Conservation (phyloP, 2,888 invertebrate species). For the Stegana nigrithorax region DNA sequence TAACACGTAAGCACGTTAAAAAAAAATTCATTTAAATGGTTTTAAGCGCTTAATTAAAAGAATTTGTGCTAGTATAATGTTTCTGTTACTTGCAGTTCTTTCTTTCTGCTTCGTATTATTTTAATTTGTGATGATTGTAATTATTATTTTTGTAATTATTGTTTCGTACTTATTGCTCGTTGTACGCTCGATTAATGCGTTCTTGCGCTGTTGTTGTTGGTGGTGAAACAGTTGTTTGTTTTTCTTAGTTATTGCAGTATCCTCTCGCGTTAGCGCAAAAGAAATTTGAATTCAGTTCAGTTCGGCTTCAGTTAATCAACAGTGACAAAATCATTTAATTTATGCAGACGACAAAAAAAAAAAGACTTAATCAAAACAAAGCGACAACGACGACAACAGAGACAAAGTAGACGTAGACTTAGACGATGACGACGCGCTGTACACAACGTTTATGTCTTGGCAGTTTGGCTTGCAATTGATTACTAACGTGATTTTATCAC, state of each 20-base stretch:
- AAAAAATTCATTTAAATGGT: background rate
- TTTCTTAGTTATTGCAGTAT: background rate
- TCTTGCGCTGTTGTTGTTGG: conserved; percentile 3
- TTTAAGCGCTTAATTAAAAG: conserved; percentile 1
- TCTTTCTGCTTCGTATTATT: background rate
- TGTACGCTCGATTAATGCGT: too few species aligned
- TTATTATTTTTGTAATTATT: conserved; percentile 20
- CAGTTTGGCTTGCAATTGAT: conserved; percentile 67
- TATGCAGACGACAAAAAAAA: too few species aligned
- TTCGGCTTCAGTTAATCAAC: conserved; percentile 10
- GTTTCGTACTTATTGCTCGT: conserved; percentile 9
- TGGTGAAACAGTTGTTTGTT: background rate
- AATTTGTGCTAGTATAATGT: background rate
- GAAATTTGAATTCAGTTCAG: too few species aligned
- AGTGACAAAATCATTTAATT: too few species aligned
- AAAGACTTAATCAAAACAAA: too few species aligned
- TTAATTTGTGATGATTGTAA: background rate
- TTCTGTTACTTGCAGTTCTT: background rate
- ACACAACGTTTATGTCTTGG: conserved; percentile 62
- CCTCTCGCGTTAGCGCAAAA: too few species aligned
- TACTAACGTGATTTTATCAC: conserved; percentile 69
- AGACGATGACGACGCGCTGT: conserved; percentile 28
- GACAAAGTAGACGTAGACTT: too few species aligned
- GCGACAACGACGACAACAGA: too few species aligned
- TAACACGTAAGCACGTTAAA: background rate